Base-by-base conservation (phyloP, 2,888 invertebrate genomes). In the Drosophila putrida region DNA sequence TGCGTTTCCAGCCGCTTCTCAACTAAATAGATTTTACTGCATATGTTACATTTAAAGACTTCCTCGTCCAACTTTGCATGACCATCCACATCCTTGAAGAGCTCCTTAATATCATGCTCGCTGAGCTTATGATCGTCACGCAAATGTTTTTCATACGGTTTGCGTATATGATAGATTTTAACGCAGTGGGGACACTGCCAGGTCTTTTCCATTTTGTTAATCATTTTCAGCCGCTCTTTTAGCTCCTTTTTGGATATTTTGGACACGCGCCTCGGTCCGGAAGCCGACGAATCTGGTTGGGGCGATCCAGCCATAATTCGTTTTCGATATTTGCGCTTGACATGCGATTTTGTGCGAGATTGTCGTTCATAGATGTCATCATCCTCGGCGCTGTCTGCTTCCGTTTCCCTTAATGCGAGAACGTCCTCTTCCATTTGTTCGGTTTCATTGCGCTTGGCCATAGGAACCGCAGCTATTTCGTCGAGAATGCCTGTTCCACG, bases 141-240 rank as follows among this genome's bases (percentile, higher is more conserved):
- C 38, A 93, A 73, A 80, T 93, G 92, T 25, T 90, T 91, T 33
- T 91, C 90, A 58, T 90, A 91, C 0, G 92, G 90, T 46, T 92
- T 91, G 4, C 91, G 88, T 49, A 92, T 90, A 41, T 91, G 89
- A 66, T 92, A 92, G 27, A 91, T 88, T 66, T 92, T 91, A 0
- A 92, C 89, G 54, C 92, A 92, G 43, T 89, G 79, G 5, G 89
- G 84, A 62, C 92, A 92, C 62, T 90, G 73, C 82, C 91, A 91
- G 3, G 82, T 75, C 66, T 84, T 90, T 13, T 91, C 91, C 63
- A 90, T 87, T 53, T 90, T 91, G 39, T 82, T 87, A 1, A 90
- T 39, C 73, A 90, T 82, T 49, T 89, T 91, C 38, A 91, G 75
- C 2, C 91, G 91, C 47, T 88, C 90, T 33, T 82, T 91, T 0